Evolutionary conservation across 2,113 vertebrate species (phyloP).

Genomic region (Pycnonotus jocosus): DNA sequence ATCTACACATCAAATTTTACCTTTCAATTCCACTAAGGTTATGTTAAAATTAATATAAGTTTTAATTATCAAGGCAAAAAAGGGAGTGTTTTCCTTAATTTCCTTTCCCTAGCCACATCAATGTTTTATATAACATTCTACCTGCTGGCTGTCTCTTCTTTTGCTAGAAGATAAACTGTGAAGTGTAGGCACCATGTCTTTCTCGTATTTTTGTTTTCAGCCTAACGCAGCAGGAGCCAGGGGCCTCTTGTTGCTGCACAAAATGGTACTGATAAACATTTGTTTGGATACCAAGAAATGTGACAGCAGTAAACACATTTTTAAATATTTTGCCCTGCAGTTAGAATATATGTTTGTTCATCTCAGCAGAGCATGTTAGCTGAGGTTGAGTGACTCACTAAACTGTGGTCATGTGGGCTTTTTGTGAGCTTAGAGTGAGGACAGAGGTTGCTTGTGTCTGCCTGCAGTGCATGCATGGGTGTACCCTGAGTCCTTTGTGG

Average conservation of each 20-base stretch:
- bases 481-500: neutral
- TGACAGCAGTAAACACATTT: conserved; percentile 15
- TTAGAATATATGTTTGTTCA: conserved; percentile 1
- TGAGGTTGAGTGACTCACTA: conserved; percentile 45
- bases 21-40: neutral
- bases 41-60: neutral
- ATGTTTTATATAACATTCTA: neutral
- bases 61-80: conserved; percentile 1
- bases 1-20: neutral
- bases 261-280: neutral
- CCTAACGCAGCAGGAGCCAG: neutral
- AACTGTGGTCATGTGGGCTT: conserved; percentile 9
- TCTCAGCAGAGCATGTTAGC: conserved; percentile 45
- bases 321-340: conserved; percentile 10
- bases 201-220: neutral
- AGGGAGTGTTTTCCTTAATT: neutral
- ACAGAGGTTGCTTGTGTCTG: conserved; percentile 19
- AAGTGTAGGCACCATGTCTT: neutral
- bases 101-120: neutral
- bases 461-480: neutral
- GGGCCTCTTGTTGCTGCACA: neutral
- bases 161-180: neutral
- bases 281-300: neutral
- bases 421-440: conserved; percentile 3
- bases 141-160: neutral